phyloP scores from a whole-genome alignment of 2,888 invertebrate genomes.

The Anaspis maculata region DNA sequence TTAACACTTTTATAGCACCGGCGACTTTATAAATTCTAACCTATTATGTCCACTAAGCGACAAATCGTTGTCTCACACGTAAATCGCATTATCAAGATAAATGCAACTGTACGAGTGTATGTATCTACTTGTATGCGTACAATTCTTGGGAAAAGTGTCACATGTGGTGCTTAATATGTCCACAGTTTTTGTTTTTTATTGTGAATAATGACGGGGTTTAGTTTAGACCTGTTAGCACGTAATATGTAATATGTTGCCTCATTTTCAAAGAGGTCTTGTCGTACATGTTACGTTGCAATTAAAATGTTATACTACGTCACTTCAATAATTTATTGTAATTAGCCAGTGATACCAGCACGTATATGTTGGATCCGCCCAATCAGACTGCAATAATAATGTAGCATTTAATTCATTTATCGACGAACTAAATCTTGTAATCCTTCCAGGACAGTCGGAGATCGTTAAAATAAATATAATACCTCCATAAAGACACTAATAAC shows the following conservation, averaged over 20 bases:
- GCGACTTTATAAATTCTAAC: conserved; percentile 11
- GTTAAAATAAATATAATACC: conserved; percentile 20
- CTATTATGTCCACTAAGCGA: conserved; percentile 14
- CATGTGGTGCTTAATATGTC: conserved; percentile 22
- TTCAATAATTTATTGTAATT: conserved; percentile 3
- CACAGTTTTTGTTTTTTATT: conserved; percentile 27
- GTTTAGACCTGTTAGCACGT: too few relatives aligned
- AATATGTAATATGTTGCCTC: too few relatives aligned
- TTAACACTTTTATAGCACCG: conserved; percentile 15
- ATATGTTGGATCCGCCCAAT: neutral
- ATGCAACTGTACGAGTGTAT: too few relatives aligned
- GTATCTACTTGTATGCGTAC: too few relatives aligned
- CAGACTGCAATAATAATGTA: neutral
- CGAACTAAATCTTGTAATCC: conserved; percentile 13
- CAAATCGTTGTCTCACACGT: conserved; percentile 21
- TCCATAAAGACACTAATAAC: conserved; percentile 31
- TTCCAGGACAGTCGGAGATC: conserved; percentile 10
- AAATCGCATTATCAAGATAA: conserved; percentile 19
- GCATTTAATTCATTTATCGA: conserved; percentile 5
- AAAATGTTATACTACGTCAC: conserved; percentile 6
- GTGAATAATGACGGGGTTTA: conserved; percentile 15
- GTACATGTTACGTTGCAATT: conserved; percentile 3
- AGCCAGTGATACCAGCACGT: neutral
- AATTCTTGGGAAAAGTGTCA: conserved; percentile 27
- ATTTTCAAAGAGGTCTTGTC: too few relatives aligned